Evolutionary conservation across 2,797 vertebrate genomes (phyloP).

Genomic region (Eremophila alpestris): DNA sequence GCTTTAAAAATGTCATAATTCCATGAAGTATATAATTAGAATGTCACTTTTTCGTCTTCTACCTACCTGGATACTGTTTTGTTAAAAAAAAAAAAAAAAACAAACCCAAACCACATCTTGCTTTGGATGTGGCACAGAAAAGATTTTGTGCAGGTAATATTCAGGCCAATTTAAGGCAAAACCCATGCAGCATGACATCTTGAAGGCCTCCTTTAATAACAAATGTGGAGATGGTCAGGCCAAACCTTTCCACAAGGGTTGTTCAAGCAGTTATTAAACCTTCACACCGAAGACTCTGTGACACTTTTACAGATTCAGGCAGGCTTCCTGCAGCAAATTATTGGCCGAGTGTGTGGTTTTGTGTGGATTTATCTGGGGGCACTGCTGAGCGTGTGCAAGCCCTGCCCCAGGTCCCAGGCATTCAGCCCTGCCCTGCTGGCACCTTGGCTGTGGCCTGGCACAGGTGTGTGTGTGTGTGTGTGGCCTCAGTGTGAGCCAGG

Average conservation of each 20-base stretch:
- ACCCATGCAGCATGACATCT: not conserved
- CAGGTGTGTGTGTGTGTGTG: not conserved
- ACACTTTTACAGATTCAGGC: not conserved
- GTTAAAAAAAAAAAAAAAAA: not conserved
- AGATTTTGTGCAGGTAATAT: not conserved
- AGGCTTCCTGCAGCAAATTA: not conserved
- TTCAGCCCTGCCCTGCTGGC: not conserved
- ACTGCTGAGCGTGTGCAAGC: accelerated
- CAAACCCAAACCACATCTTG: not conserved
- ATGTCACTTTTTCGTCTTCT: constrained; percentile 12
- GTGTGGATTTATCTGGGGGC: not conserved
- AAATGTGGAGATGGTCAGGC: not conserved
- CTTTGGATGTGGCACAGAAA: not conserved
- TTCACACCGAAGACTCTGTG: not conserved
- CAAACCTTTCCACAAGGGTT: not conserved
- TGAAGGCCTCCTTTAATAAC: not conserved
- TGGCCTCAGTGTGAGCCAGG: not conserved
- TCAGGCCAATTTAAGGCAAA: not conserved
- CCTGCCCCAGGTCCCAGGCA: not conserved
- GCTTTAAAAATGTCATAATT: constrained; percentile 38
- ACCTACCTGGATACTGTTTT: not conserved
- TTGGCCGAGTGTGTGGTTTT: not conserved
- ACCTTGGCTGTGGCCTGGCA: not conserved
- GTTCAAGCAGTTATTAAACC: not conserved
- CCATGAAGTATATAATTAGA: constrained; percentile 19